Evolutionary conservation across 2,113 vertebrate species (phyloP), one percentile per base, ranked within the genome.

Genomic region (Ictalurus furcatus): DNA sequence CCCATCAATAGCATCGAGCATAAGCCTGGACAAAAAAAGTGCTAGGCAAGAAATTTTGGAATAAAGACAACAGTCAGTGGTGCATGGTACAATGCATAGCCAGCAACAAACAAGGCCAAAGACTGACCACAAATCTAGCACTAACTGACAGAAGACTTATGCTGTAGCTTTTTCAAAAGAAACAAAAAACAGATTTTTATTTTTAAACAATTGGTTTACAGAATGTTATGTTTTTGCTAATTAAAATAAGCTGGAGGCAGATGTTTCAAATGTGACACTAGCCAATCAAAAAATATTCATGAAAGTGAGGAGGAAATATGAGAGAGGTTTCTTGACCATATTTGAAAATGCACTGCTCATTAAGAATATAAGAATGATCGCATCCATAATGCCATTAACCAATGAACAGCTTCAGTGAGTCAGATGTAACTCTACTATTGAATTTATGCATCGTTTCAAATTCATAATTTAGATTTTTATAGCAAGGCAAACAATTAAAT

Each of bases 31-130:
- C 19, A 71, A 58, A 85, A 85, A 88, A 91, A 90, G 52, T 89
- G 91, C 91, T 90, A 85, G 85, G 86, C 61, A 83, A 88, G 87
- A 90, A 86, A 89, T 76, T 91, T 91, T 92, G 52, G 63, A 89
- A 85, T 90, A 89, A 92, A 92, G 85, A 83, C 56, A 73, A 74
- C 13, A n/a, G 23, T 85, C 84, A 71, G 9, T 40, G 28, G 59
- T 88, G 74, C 89, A 92, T 54, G 73, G 54, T 63, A 78, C 58
- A 30, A 61, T 28, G 8, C 83, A 78, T 40, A 86, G 87, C 56
- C 73, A 82, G 86, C n/a, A 87, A 87, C 73, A 87, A 85, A 67
- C 30, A 85, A 65, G 23, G 58, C 16, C 69, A 40, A 6, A 74
- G 76, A 17, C 34, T 74, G 71, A 16, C 56, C 59, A 13, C 56